phyloP scores from a whole-genome alignment of 2,113 vertebrate species.

The Gopherus flavomarginatus region DNA sequence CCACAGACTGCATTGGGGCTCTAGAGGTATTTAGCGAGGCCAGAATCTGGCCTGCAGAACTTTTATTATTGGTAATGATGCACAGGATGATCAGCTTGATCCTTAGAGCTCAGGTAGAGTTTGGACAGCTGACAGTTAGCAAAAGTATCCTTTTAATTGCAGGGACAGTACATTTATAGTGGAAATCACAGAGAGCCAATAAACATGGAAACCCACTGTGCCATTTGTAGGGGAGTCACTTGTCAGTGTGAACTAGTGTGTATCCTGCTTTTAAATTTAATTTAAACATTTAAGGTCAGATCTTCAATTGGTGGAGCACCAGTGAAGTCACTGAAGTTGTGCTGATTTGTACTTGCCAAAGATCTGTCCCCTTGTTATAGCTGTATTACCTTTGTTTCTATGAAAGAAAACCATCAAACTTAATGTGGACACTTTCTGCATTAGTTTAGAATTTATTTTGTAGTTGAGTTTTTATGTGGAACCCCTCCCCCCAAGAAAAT shows the following conservation, averaged over 20 bases:
- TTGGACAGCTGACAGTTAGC: not conserved
- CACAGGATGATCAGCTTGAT: not conserved
- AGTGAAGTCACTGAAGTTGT: not conserved
- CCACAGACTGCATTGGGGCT: slow-evolving; percentile 24
- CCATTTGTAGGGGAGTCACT: not conserved
- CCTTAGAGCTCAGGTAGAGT: not conserved
- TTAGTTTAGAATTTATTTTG: not conserved
- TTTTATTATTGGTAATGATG: slow-evolving; percentile 12
- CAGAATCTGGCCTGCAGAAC: not conserved
- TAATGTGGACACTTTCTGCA: not conserved
- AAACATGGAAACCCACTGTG: not conserved
- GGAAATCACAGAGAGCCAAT: not conserved
- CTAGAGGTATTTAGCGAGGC: not conserved
- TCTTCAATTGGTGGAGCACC: not conserved
- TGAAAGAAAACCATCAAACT: not conserved
- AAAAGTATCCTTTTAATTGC: not conserved
- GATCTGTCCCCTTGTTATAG: not conserved
- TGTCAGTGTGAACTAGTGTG: not conserved
- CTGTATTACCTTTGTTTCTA: not conserved
- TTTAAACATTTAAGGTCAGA: not conserved
- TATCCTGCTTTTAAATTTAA: not conserved
- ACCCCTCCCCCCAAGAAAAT: not conserved
- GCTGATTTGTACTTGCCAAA: not conserved
- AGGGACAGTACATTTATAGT: not conserved
- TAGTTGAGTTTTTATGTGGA: slow-evolving; percentile 7